These are phyloP conservation scores for Molorchus minor DNA, from an alignment of 2,888 invertebrate genomes.

Conservation along the genomic window DNA sequence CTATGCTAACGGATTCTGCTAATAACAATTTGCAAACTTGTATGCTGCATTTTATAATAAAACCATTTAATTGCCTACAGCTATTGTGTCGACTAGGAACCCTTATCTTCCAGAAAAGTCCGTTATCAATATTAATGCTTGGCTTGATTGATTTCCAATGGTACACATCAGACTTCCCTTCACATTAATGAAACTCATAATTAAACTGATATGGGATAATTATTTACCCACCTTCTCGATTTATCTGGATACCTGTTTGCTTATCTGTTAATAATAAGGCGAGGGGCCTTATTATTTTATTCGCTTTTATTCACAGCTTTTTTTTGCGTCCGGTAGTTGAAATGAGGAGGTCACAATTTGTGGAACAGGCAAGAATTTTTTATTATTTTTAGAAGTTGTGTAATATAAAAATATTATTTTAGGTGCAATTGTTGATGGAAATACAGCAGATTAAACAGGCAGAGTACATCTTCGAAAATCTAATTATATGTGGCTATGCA, in stretches of 20 bases:
- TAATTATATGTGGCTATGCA: slow-evolving; percentile 55
- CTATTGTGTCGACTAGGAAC: no score
- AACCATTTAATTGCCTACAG: no score
- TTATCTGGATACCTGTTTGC: slow-evolving; percentile 16
- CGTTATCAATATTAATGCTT: no score
- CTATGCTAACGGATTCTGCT: no score
- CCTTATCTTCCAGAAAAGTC: no score
- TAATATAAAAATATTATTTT: slow-evolving; percentile 15
- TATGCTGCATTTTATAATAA: no score
- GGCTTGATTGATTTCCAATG: slow-evolving; percentile 17
- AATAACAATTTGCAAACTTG: no score
- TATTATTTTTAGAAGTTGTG: neutral
- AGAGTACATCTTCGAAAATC: slow-evolving; percentile 47
- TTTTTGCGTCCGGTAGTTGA: neutral
- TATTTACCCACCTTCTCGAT: slow-evolving; percentile 22
- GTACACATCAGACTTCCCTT: neutral
- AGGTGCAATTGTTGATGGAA: slow-evolving; percentile 57
- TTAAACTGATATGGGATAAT: slow-evolving; percentile 23
- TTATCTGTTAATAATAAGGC: slow-evolving; percentile 27
- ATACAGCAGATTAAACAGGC: slow-evolving; percentile 52
- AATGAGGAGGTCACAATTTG: slow-evolving; percentile 27
- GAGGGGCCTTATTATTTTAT: slow-evolving; percentile 12
- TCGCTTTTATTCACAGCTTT: neutral
- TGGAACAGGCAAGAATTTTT: slow-evolving; percentile 26
- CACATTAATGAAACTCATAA: slow-evolving; percentile 20